Evolutionary conservation across 2,888 invertebrate genomes (phyloP).

Genomic region (Hypselothyrea guttata): DNA sequence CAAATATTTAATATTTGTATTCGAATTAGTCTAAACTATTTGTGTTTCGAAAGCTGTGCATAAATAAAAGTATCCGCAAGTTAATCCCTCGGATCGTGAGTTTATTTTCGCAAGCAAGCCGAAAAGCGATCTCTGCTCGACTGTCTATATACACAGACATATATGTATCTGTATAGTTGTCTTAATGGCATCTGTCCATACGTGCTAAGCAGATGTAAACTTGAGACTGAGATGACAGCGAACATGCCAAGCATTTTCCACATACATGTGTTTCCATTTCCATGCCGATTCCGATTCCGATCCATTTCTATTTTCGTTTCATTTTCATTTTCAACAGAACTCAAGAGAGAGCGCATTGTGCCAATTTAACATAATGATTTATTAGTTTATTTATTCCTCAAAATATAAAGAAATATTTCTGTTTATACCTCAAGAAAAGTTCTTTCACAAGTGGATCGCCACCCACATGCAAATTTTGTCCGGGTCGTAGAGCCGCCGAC

Average conservation of each 20-base stretch:
- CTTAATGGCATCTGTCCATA: slow-evolving; percentile 55
- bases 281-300: no score
- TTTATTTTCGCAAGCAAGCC: slow-evolving; percentile 41
- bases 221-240: slow-evolving; percentile 58
- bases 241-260: slow-evolving; percentile 68
- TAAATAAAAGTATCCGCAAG: slow-evolving; percentile 9
- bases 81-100: slow-evolving; percentile 38
- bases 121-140: slow-evolving; percentile 9
- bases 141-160: not conserved
- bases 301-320: no score
- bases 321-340: slow-evolving; percentile 3
- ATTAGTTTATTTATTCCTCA: slow-evolving; percentile 70
- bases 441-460: slow-evolving; percentile 59
- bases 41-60: slow-evolving; percentile 5
- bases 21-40: slow-evolving; percentile 6
- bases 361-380: slow-evolving; percentile 75
- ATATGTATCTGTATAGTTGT: not conserved
- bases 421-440: slow-evolving; percentile 31
- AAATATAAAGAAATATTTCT: slow-evolving; percentile 45
- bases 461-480: not conserved
- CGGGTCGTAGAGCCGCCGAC: slow-evolving; percentile 1
- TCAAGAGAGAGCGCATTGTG: slow-evolving; percentile 45
- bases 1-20: slow-evolving; percentile 1
- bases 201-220: slow-evolving; percentile 52
- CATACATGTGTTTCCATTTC: slow-evolving; percentile 65